Base-by-base conservation (phyloP, 2,888 invertebrate genomes). In the Cecidostiba fungosa region DNA sequence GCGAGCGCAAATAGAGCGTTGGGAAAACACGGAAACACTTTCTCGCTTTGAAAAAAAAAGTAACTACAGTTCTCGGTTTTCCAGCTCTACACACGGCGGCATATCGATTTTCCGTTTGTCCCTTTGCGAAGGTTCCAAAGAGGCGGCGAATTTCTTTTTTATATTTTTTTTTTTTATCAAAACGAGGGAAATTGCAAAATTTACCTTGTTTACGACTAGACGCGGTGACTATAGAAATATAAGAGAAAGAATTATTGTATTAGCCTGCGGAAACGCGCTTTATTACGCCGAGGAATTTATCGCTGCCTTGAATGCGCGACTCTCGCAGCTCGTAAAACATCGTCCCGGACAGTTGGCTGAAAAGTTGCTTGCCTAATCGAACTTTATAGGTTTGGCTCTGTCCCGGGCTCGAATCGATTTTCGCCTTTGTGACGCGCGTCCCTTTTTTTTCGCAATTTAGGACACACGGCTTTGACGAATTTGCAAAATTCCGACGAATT, bases 231-330 rank as follows among this genome's bases (percentile, higher is more conserved):
- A 39, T 29, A 26, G 6, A 73, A 19, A n/a, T n/a, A n/a, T n/a
- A n/a, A 29, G 14, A 43, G 23, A 16, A 85, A 78, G 80, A 83
- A 86, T 83, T 86, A 86, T 84, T 54, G 84, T 81, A 84, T 85
- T 85, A 82, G 74, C 77, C 74, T 29, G 82, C 50, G 32, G 69
- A 69, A 73, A 29, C 23, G 73, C 66, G 66, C 79, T 86, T 81
- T 86, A 77, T 84, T 86, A 86, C 77, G n/a, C 72, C 72, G 47
- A 81, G 69, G 50, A 54, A 86, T 84, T 86, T 86, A 86, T 82
- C 36, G 59, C 74, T 70, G 62, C 78, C 66, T 77, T 77, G 62
- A 39, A 84, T 66, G 59, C 32, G 81, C 39, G 81, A 12, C 72
- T 26, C 47, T 23, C 50, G 72, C 59, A 29, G 70, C 39, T 50